Conservation (phyloP, 2,797 vertebrate genomes). For the Pelochelys cantorii region DNA sequence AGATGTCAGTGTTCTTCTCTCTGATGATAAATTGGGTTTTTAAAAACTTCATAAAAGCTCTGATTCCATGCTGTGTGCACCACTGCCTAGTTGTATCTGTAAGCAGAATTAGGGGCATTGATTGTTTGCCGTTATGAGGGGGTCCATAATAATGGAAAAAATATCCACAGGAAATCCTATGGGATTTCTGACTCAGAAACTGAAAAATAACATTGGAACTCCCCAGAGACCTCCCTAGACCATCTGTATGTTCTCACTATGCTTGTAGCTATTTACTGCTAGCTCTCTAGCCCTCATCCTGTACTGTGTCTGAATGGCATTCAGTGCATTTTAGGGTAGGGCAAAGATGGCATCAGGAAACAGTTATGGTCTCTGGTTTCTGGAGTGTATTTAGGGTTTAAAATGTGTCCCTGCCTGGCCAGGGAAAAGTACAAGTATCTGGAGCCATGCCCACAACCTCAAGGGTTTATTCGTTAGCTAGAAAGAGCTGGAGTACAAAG, state of each 20-base stretch:
- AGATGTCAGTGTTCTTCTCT: background rate
- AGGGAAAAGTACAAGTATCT: too few relatives aligned
- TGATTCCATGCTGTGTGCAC: fast-evolving
- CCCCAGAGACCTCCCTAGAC: background rate
- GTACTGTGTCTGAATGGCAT: background rate
- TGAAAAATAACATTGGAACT: background rate
- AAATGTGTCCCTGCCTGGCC: too few relatives aligned
- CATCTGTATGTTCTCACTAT: background rate
- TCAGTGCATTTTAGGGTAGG: background rate
- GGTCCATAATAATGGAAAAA: background rate
- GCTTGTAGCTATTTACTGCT: too few relatives aligned
- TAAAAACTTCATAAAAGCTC: background rate
- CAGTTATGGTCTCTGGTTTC: background rate
- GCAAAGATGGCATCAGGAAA: background rate
- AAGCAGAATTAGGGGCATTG: background rate
- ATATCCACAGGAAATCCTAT: background rate
- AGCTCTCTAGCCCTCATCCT: background rate
- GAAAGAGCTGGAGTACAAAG: background rate
- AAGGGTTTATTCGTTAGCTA: background rate
- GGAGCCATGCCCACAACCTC: background rate
- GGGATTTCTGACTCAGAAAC: background rate
- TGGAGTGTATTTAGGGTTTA: too few relatives aligned
- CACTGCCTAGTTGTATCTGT: too few relatives aligned
- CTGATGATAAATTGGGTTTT: background rate
- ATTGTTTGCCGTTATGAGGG: background rate